Base-by-base conservation (phyloP, 2,113 vertebrate species). In the Grus americana region DNA sequence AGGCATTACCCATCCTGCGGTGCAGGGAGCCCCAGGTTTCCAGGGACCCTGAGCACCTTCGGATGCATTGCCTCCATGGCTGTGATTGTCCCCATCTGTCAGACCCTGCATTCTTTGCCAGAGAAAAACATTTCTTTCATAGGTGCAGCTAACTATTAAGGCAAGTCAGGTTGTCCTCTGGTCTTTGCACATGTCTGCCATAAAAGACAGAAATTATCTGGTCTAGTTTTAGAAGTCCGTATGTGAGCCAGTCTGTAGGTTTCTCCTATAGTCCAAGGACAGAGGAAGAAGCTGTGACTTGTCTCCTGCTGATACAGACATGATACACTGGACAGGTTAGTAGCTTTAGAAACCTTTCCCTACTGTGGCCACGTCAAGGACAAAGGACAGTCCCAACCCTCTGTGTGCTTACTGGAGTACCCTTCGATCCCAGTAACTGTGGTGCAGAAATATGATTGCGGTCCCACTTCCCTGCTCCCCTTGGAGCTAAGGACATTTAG, bases 41-140 rank as follows among this genome's bases (percentile, higher is more conserved):
- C 30, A 32, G 42, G 27, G 24, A 4, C 22, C 18, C 49, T 68
- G 65, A 75, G 9, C 21, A 32, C 19, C 6, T 65, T 29, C 5
- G 6, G 5, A 40, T 91, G 30, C 49, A 20, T 8, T 9, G 15
- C 11, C 30, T 90, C 36, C 5, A 1, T 1, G 6, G 30, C 24
- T 1, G 3, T 57, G 27, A 15, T 23, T 68, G 34, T 81, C 40
- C 46, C 26, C 14, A 2, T 36, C 15, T 17, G 1, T 59, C 24
- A 74, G 81, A 59, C 19, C 15, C 10, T 52, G 5, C 6, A 10
- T 9, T 79, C 32, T 68, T 61, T 46, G 17, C 11, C 15, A 74
- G 24, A 72, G 40, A 73, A 85, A 46, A 1, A 0, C 0, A 1
- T 32, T 55, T 15, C 3, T 0, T 79, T 73, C 0, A 0, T 23